Conservation (phyloP, 2,113 vertebrate genomes). For the Circaetus cinerascens region DNA sequence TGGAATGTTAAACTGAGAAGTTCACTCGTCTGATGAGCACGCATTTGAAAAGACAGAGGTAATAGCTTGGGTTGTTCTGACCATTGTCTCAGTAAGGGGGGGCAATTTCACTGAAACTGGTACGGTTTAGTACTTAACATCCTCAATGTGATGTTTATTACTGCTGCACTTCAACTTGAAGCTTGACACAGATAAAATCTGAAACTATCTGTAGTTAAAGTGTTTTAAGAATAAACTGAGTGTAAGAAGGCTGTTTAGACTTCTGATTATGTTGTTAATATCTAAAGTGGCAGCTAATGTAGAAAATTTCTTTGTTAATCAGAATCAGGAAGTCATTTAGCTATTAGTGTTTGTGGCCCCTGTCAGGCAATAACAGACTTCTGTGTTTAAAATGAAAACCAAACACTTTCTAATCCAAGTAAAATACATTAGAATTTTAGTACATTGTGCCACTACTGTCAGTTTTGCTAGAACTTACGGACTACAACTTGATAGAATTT, state of each 20-base stretch:
- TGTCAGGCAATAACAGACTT: not conserved
- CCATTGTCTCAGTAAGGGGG: not conserved
- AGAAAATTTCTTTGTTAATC: not conserved
- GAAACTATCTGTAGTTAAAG: not conserved
- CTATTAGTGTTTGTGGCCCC: not conserved
- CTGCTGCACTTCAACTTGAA: not conserved
- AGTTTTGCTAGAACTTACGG: not conserved
- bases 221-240: not conserved
- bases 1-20: slow-evolving; percentile 32
- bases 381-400: not conserved
- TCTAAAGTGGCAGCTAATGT: not conserved
- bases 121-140: not conserved
- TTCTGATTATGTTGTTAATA: not conserved
- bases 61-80: not conserved
- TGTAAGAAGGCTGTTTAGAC: not conserved
- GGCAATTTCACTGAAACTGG: not conserved
- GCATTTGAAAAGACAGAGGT: not conserved
- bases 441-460: not conserved
- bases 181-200: not conserved
- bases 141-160: not conserved
- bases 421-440: not conserved
- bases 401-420: not conserved
- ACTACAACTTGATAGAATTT: not conserved
- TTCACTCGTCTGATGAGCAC: not conserved
- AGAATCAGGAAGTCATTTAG: not conserved